Evolutionary conservation across 2,113 vertebrate genomes (phyloP).

Genomic region (Dendropsophus ebraccatus): DNA sequence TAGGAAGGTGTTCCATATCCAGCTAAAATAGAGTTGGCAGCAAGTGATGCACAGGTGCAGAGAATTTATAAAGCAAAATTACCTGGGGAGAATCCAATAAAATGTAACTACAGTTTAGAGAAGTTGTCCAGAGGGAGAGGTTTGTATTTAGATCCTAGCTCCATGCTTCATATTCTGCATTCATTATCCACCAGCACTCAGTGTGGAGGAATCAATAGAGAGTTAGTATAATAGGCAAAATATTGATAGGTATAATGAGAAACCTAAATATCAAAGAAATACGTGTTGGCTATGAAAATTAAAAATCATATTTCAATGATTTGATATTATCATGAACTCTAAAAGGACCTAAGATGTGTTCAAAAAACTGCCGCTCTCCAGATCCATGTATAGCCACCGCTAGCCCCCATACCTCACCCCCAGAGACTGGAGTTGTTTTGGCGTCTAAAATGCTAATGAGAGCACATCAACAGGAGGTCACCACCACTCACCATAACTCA

Average conservation of each 20-base stretch:
- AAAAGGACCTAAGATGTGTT: no score
- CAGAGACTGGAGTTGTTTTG: no score
- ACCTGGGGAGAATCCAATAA: slow-evolving; percentile 42
- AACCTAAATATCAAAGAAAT: no score
- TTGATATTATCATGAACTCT: no score
- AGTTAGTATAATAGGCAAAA: background rate
- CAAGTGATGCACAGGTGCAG: slow-evolving; percentile 7
- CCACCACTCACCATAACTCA: no score
- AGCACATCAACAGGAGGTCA: no score
- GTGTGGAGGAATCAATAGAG: background rate
- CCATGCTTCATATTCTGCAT: background rate
- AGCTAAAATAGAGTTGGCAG: slow-evolving; percentile 1
- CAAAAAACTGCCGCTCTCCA: no score
- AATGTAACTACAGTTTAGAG: background rate
- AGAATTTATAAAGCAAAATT: slow-evolving; percentile 32
- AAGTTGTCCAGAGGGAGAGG: background rate
- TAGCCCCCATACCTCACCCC: no score
- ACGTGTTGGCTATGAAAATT: no score
- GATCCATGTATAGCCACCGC: no score
- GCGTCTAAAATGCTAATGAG: no score
- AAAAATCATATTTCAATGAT: no score
- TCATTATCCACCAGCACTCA: background rate
- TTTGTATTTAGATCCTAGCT: background rate
- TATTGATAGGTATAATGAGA: background rate
- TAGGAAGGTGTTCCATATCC: slow-evolving; percentile 10